Evolutionary conservation across 2,797 vertebrate genomes (phyloP), one percentile per base, ranked within the genome.

Genomic region (Xiphorhynchus erythropygius): DNA sequence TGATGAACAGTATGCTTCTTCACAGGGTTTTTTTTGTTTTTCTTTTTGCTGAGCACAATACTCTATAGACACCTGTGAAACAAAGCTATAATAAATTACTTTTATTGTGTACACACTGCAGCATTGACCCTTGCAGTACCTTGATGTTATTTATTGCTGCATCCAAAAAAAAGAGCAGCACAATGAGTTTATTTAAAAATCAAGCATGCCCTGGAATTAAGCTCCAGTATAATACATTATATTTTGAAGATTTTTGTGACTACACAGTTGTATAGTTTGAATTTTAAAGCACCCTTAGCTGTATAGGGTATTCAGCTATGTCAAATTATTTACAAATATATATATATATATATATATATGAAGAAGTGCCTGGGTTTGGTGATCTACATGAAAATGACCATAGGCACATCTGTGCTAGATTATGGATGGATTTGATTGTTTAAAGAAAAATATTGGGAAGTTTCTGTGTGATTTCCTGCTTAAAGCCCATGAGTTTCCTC

Each of bases 11-110:
- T 87, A 64, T 85, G 68, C 80, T 90, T 68, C 56, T 84, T 83
- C 82, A 70, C 28, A 92, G 83, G 30, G 25, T 74, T 83, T 50
- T 53, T 75, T 77, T 33, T 5, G 6, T 64, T 52, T 67, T 50
- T 50, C 77, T 44, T 64, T 56, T 86, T 94, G 96, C 96, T 96
- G 96, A 96, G 62, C 78, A 25, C 49, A 81, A 35, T 57, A 23
- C 89, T 94, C 83, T 89, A 44, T 13, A 91, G 84, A 94, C 89
- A 96, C 71, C 91, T 96, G 89, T 95, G 95, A 94, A 96, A 59
- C 46, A 52, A 81, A 81, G 37, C 37, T n/a, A 28, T 91, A 83
- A 97, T 96, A 94, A 95, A 96, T 97, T 93, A 85, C 71, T 73
- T 90, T 37, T 79, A 46, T 30, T 73, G 52, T 74, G 64, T 93